phyloP scores from a whole-genome alignment of 1,140 invertebrate species.

The Formica selysi region DNA sequence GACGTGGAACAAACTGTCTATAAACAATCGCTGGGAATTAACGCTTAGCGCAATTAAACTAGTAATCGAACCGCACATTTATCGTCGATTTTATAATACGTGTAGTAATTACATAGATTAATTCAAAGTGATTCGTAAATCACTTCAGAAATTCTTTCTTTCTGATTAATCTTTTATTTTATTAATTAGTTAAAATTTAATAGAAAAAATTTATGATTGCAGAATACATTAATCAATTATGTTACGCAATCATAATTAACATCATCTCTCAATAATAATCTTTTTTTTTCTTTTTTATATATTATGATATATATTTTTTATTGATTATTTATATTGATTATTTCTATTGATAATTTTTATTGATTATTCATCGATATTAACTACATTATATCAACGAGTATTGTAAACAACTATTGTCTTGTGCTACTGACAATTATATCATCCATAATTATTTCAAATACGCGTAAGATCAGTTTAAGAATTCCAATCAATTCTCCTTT shows the following conservation, averaged over 20 bases:
- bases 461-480: background rate
- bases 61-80: background rate
- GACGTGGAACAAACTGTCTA: background rate
- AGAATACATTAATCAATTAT: background rate
- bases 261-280: background rate
- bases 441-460: background rate
- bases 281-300: background rate
- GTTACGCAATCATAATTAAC: background rate
- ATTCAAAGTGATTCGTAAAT: background rate
- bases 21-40: constrained; percentile 8
- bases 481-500: background rate
- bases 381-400: background rate
- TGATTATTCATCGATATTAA: background rate
- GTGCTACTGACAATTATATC: background rate
- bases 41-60: constrained; percentile 16
- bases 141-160: too few relatives aligned
- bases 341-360: too few relatives aligned
- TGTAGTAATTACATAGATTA: background rate
- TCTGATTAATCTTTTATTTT: background rate
- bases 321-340: too few relatives aligned
- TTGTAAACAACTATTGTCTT: background rate
- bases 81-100: background rate
- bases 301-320: too few relatives aligned
- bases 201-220: background rate
- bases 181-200: constrained; percentile 9